Conservation (phyloP, 2,797 vertebrate genomes). For the Tragopan temminckii region DNA sequence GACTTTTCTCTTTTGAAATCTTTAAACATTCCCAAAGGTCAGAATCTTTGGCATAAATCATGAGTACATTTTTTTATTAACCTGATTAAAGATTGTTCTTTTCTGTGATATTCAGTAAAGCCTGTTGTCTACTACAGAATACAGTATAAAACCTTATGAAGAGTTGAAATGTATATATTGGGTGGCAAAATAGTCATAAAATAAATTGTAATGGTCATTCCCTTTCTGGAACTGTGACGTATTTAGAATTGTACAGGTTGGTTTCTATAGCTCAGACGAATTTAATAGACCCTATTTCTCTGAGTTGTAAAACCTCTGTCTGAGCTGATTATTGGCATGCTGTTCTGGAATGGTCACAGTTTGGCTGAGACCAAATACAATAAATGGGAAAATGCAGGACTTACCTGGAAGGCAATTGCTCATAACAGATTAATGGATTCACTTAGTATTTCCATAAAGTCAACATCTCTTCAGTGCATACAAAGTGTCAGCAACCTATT, state of each 20-base stretch:
- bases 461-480: neutral
- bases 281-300: neutral
- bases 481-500: neutral
- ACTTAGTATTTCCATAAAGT: neutral
- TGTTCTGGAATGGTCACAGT: neutral
- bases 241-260: neutral
- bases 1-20: neutral
- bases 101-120: neutral
- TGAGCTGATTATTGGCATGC: neutral
- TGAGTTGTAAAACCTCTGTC: neutral
- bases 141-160: neutral
- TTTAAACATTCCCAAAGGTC: neutral
- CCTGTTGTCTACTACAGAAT: neutral
- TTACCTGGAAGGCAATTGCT: neutral
- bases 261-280: neutral
- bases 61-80: neutral
- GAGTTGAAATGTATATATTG: constrained; percentile 7
- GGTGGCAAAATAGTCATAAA: neutral
- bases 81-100: too few relatives aligned
- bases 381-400: neutral
- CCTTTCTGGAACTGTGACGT: neutral
- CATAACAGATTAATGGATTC: neutral
- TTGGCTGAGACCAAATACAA: neutral
- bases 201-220: neutral
- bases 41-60: neutral